Evolutionary conservation across 2,113 vertebrate genomes (phyloP).

Genomic region (Neotoma lepida): DNA sequence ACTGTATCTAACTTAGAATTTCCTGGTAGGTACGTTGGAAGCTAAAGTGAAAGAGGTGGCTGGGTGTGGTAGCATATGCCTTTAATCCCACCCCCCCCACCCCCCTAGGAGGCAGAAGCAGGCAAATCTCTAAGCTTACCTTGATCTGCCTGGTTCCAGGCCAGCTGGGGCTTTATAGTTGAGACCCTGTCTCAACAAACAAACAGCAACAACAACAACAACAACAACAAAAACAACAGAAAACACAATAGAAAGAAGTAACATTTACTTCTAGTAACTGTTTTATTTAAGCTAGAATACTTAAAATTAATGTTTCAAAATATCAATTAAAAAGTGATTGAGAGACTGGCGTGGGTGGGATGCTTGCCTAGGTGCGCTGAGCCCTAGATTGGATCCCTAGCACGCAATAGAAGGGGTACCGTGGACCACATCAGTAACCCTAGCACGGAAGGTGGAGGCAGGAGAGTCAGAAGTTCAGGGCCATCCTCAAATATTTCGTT

Average conservation of each 20-base stretch:
- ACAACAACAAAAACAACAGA: background rate
- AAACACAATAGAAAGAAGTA: background rate
- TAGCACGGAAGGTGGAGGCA: background rate
- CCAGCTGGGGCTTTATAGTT: background rate
- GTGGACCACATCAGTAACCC: background rate
- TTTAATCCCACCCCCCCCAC: background rate
- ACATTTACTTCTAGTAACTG: background rate
- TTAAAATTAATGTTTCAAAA: background rate
- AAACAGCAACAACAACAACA: background rate
- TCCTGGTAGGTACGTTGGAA: background rate
- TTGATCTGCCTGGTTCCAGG: background rate
- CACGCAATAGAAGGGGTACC: too few relatives aligned
- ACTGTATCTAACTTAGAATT: background rate
- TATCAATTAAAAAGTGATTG: background rate
- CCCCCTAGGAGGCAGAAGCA: background rate
- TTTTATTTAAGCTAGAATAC: background rate
- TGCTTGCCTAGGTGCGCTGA: background rate
- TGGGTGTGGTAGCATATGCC: background rate
- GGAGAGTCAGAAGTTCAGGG: background rate
- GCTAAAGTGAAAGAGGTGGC: background rate
- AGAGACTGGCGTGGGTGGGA: background rate
- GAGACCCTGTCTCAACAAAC: background rate
- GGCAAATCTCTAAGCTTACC: background rate
- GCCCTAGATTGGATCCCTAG: background rate
- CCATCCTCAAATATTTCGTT: background rate